These are phyloP conservation scores for Hemitrygon akajei DNA, from an alignment of 2,797 vertebrate genomes.

Conservation along the genomic window DNA sequence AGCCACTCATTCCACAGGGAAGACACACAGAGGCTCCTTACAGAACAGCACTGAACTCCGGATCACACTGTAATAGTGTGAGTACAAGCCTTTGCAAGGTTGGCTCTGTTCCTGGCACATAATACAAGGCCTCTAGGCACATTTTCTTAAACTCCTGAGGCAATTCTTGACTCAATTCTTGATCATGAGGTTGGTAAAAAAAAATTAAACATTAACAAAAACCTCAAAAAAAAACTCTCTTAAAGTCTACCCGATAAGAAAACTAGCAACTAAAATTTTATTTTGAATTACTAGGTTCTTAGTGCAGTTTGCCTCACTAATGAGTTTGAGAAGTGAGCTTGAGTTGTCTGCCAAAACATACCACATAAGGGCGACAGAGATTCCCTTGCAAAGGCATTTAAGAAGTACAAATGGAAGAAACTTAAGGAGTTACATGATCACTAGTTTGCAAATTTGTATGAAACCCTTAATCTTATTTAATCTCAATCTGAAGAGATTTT, in stretches of 20 bases:
- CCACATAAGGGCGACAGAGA: constrained; percentile 14
- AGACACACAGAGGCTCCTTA: too few relatives aligned
- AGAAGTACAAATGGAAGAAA: neutral
- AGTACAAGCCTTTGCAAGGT: neutral
- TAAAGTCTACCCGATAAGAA: neutral
- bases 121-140: neutral
- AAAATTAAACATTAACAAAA: neutral
- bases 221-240: neutral
- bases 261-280: neutral
- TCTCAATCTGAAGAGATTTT: neutral
- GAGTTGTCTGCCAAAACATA: neutral
- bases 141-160: neutral
- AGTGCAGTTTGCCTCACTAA: neutral
- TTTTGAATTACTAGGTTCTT: too few relatives aligned
- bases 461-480: neutral
- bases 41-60: too few relatives aligned
- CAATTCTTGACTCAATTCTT: neutral
- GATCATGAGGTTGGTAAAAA: neutral
- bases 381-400: neutral
- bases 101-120: neutral
- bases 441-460: neutral
- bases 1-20: too few relatives aligned
- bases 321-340: neutral
- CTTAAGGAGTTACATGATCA: neutral
- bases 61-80: too few relatives aligned